Evolutionary conservation across 2,888 invertebrate genomes (phyloP), one percentile per base, ranked within the genome.

Genomic region (Amphipyra tragopoginis): DNA sequence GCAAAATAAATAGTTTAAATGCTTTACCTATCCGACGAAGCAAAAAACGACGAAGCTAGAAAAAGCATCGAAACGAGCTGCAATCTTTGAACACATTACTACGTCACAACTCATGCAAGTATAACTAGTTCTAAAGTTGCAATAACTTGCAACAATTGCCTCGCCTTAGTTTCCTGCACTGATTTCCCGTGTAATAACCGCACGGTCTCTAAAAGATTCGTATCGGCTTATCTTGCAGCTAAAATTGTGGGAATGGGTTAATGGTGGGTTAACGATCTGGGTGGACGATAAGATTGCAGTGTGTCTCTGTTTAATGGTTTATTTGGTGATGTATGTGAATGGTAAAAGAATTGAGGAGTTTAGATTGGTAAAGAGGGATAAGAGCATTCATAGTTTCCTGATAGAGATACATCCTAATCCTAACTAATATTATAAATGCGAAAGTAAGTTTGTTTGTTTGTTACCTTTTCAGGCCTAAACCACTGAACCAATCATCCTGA

Each of bases 221-320:
- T 65, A 70, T 75, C 73, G 7, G 36, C 38, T 62, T 76, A 75
- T 73, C 69, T 55, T 47, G 9, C 55, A 34, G 39, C 44, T 70
- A 47, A 74, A 73, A 75, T 60, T 73, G 65, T 66, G 58, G 65
- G 57, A 70, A 70, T 66, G 48, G 66, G 64, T 65, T 53, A 70
- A 77, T 60, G 63, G 49, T 49, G 53, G 53, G 59, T 50, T 65
- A 58, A 61, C 42, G 66, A 67, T 70, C 55, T 63, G 21, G 13
- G 52, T 42, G 29, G 43, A 53, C 55, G 66, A 65, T 70, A 70
- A 77, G 62, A 36, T 58, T 5, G 11, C 13, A 54, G 40, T 36
- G 49, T 56, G 39, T 59, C 47, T 69, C 52, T 61, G 33, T 66
- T 57, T 60, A 48, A 58, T 65, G 50, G 59, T 77, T 77, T 73